These are phyloP conservation scores for Notodonta dromedarius DNA, from an alignment of 2,888 invertebrate species.

Conservation along the genomic window DNA sequence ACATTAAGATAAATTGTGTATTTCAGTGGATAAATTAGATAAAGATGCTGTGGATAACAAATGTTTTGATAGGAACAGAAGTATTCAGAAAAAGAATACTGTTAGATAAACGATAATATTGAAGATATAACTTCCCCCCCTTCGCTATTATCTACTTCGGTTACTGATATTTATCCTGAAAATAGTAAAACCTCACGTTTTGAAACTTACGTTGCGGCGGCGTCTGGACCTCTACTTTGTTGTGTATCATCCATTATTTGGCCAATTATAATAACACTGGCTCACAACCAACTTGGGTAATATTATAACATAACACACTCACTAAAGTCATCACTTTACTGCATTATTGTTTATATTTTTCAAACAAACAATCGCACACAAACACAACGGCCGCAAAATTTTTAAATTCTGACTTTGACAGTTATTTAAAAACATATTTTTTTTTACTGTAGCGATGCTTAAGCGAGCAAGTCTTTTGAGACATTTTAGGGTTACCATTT, in stretches of 20 bases:
- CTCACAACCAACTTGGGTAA: conserved; percentile 3
- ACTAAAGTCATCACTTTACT: conserved; percentile 18
- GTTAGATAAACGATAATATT: too few species aligned
- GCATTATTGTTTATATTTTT: conserved; percentile 23
- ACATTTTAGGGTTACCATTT: not conserved
- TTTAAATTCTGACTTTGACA: conserved; percentile 33
- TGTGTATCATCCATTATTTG: conserved; percentile 65
- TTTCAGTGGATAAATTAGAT: too few species aligned
- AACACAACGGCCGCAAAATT: conserved; percentile 31
- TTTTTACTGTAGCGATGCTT: not conserved
- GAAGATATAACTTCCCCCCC: too few species aligned
- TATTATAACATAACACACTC: conserved; percentile 6
- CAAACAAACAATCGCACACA: conserved; percentile 16
- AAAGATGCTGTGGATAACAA: too few species aligned
- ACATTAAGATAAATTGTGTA: too few species aligned
- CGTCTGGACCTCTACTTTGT: conserved; percentile 52
- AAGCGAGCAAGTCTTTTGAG: not conserved
- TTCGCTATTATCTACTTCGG: not conserved
- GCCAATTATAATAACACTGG: not conserved
- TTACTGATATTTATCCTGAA: not conserved
- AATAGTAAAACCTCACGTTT: conserved; percentile 4
- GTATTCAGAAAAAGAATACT: too few species aligned
- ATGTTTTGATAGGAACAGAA: too few species aligned
- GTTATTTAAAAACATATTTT: not conserved
- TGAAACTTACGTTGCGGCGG: conserved; percentile 65